Evolutionary conservation across 1,140 invertebrate species (phyloP), one percentile per base, ranked within the genome.

Genomic region (Papilio aristodemus): DNA sequence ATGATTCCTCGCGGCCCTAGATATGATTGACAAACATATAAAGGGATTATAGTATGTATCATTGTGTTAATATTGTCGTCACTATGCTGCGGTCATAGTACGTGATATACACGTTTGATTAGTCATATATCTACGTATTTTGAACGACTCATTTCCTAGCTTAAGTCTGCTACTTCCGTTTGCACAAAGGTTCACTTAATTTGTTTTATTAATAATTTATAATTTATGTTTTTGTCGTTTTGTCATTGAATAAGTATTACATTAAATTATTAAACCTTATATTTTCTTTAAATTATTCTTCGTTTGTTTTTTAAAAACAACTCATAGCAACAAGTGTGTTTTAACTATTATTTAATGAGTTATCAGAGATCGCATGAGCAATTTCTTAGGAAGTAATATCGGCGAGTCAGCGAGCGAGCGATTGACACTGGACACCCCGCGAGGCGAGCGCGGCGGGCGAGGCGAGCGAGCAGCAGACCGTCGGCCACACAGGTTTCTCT

Each of bases 321-420:
- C 10, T 54, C 19, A 25, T 54, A 54, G 46, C 8, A 54, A 54
- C 46, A 5, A 54, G 22, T 5, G 19, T 54, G 19, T 54, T 32
- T 32, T 22, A 54, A 54, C 46, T 38, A 38, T 37, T n/a, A 4
- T 62, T 17, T 50, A 50, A 38, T 72, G 68, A 60, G 60, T 72
- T 79, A 77, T 78, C 72, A 68, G 73, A 76, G 72, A 85, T 83
- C 75, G 72, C 73, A 80, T 78, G 78, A 81, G 78, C 74, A 67
- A 78, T 83, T 87, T 89, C 84, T 79, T 83, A 77, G 78, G 86
- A 89, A 89, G 71, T 82, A 78, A 73, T 66, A 68, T 32, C 74
- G 81, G 81, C n/a, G 11, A 64, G 84, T 89, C 86, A 89, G 85
- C 85, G 73, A 36, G 66, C 32, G 72, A 75, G 71, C 72, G 66